Evolutionary conservation across 1,140 invertebrate genomes (phyloP), one percentile per base, ranked within the genome.

Genomic region (Delia radicum): DNA sequence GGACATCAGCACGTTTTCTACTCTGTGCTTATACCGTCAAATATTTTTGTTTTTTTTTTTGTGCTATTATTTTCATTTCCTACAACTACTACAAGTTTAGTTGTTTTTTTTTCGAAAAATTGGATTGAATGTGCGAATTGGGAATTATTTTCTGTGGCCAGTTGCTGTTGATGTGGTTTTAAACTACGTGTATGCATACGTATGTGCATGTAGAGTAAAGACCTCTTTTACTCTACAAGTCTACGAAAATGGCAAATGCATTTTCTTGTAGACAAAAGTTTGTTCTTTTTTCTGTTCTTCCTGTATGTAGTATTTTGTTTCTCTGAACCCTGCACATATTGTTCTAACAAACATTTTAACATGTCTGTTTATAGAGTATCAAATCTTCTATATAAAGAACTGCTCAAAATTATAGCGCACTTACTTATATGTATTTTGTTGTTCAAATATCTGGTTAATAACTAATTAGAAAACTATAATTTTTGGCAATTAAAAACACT

Each of bases 41-140:
- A 21, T 55, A 55, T 24, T 55, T 21, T 55, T 55, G 18, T 55
- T 55, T 55, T 24, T 24, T 21, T 42, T 42, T 15, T 42, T 42
- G 37, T 42, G 12, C 1, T 3, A 10, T 42, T 42, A 15, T 13
- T 5, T 42, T 2, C 37, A n/a, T 42, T 15, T 42, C 37, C 12
- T 42, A 10, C 37, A 42, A 13, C 37, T 42, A 42, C 12, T 42
- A 42, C 12, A 42, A 42, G 21, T 21, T 21, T 55, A 6, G 8
- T 37, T n/a, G 13, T 18, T 0, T 55, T 55, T 21, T 55, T 55
- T 55, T 55, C 48, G 5, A 42, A 21, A 69, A 21, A 69, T 37
- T 69, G 31, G 65, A 24, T 69, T 69, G 65, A 69, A 69, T 69
- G 65, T 33, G 8, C 29, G 29, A 33, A 69, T 69, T 69, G 65